Evolutionary conservation across 2,113 vertebrate genomes (phyloP), one percentile per base, ranked within the genome.

Genomic region (Triplophysa dalaica): DNA sequence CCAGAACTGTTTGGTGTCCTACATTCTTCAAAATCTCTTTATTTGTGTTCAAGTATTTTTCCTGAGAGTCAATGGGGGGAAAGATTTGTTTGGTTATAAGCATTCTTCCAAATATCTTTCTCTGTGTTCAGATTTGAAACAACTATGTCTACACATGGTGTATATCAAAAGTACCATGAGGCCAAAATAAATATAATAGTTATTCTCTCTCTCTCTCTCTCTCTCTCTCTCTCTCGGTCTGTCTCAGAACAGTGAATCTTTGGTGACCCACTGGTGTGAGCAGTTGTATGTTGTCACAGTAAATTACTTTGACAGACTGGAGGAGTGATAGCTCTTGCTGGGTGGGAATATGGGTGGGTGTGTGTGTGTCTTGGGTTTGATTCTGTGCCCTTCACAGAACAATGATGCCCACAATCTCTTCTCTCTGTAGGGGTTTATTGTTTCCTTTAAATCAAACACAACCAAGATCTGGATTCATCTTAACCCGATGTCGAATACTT

Each of bases 261-360:
- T 83, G 85, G 82, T 78, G 81, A 77, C 83, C 82, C 72, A 85
- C 66, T 79, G 77, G 69, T 77, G 82, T 75, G 82, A 80, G 70
- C 87, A 90, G 87, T 90, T 90, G 87, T 87, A 90, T 91, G 88
- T 89, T 90, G 89, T 91, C 91, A 89, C 87, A 88, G 86, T 91
- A 84, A 90, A 89, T 92, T 90, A 91, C 81, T 64, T 77, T 87
- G 90, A 87, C 87, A 85, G 64, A 81, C 79, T 87, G 80, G 86
- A 87, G 86, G 77, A 88, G 81, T 88, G 88, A 87, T 84, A 88
- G 86, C 79, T 87, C 83, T 62, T 70, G 80, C 73, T 88, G 87
- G 78, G 86, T 85, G 82, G 86, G 85, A 75, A 74, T 43, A 43
- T 41, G 52, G 4, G 38, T n/a, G n/a, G 58, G 52, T 52, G 75